These are phyloP conservation scores for Macaca nemestrina DNA, from an alignment of 2,113 vertebrate species.

Conservation along the genomic window DNA sequence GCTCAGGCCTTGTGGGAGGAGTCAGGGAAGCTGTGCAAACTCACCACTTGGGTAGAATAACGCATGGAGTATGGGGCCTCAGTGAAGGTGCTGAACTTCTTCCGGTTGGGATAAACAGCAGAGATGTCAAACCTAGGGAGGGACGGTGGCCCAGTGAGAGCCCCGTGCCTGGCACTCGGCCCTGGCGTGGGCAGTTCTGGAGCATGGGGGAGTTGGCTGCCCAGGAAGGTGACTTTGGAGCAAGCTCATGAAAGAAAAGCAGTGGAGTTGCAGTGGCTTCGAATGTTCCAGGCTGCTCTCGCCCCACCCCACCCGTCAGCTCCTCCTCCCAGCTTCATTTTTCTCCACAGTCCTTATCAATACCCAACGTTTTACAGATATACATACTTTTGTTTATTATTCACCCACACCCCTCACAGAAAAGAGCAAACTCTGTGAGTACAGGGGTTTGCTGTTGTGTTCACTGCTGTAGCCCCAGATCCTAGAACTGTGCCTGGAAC, in stretches of 20 bases:
- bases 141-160: neutral
- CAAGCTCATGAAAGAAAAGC: neutral
- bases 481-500: neutral
- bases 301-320: rapidly evolving
- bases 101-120: constrained; percentile 72
- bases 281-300: neutral
- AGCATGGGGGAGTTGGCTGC: neutral
- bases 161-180: neutral
- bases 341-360: neutral
- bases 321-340: neutral
- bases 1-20: rapidly evolving
- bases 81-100: constrained; percentile 74
- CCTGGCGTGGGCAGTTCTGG: neutral
- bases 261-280: neutral
- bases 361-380: neutral
- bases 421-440: neutral
- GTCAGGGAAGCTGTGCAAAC: neutral
- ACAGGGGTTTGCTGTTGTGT: neutral
- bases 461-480: neutral
- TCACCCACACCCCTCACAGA: neutral
- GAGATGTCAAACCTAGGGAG: constrained; percentile 80
- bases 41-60: neutral
- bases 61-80: constrained; percentile 70
- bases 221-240: neutral
- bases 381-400: neutral